Percentiles rank a stretch among this genome's conserved stretches.
phyloP scores from a whole-genome alignment of 2,797 vertebrate species.

The Triplophysa yarkandensis region DNA sequence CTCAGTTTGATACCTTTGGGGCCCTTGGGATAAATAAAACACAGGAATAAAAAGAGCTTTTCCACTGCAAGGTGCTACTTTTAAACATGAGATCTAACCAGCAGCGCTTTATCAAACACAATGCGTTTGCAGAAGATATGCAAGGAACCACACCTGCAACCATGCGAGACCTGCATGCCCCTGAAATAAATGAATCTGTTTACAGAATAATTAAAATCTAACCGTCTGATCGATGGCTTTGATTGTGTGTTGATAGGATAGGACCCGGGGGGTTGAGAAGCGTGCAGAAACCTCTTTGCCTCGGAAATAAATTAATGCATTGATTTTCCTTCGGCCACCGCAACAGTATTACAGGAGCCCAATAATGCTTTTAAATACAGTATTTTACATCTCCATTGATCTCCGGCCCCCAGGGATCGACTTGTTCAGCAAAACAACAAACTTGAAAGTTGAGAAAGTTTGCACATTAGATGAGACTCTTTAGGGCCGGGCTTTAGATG shows the following conservation, averaged over 20 bases:
- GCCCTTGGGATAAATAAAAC: constrained; percentile 29
- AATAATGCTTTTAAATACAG: constrained; percentile 58
- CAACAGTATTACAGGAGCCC: constrained; percentile 43
- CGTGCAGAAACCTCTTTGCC: constrained; percentile 40
- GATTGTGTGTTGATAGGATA: constrained; percentile 54
- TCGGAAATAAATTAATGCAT: constrained; percentile 61
- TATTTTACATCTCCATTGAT: constrained; percentile 59
- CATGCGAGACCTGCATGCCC: constrained; percentile 10
- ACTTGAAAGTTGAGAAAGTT: constrained; percentile 50
- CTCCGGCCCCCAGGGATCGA: constrained; percentile 24
- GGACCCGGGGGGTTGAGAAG: constrained; percentile 42
- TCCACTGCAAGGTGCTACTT: constrained; percentile 2
- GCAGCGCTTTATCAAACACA: background rate
- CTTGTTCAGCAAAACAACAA: constrained; percentile 47
- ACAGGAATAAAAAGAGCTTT: background rate
- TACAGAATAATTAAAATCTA: constrained; percentile 59
- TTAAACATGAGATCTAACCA: background rate
- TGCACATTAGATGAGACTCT: constrained; percentile 18
- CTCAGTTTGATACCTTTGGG: constrained; percentile 16
- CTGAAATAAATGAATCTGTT: constrained; percentile 52
- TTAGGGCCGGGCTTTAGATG: background rate
- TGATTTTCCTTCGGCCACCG: constrained; percentile 56
- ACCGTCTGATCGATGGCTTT: constrained; percentile 55
- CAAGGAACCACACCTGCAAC: background rate
- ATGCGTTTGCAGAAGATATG: background rate